Base-by-base conservation (phyloP, 1,140 invertebrate species). In the Drosophila orena region DNA sequence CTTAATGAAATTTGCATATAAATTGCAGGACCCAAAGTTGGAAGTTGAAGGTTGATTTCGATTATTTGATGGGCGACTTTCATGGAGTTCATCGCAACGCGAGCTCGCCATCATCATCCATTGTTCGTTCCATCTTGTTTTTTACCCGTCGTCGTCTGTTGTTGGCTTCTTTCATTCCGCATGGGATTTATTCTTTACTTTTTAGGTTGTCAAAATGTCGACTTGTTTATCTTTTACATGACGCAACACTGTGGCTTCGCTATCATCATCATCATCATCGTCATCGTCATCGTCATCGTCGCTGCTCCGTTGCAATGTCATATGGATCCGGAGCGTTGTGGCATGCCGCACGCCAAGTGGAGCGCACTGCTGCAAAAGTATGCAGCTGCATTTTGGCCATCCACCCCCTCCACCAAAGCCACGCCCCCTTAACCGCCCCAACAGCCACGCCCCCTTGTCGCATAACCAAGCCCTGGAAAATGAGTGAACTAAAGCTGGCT, bases 1-100 rank as follows among this genome's bases (percentile, higher is more conserved):
- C 74, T 88, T 88, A 88, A 86, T 88, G 74, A 86, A 88, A 86
- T 86, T 86, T 86, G 83, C 83, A 86, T 86, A 86, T 81, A 86
- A 86, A 86, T 86, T 86, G 81, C 81, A 86, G 83, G 65, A 77
- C 46, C 43, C 59, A 69, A 68, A 75, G 76, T 65, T 81, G 75
- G 59, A 86, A 81, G 77, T 76, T 62, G 65, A 84, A 83, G 84
- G 81, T 86, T 86, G 81, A 88, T 86, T 86, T 86, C 81, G 83
- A 86, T 86, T 88, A 86, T 86, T 88, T 86, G 81, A 75, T 81
- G 81, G 71, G 42, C 66, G 83, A 84, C 71, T 74, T 76, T 84
- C 68, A 62, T 79, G 80, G 60, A 71, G 59, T 75, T 75, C 77
- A 53, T 76, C 65, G 62, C 38, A 22, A 27, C 34, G 34, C 22